phyloP scores from a whole-genome alignment of 2,888 invertebrate species.

The Megamerina dolium region DNA sequence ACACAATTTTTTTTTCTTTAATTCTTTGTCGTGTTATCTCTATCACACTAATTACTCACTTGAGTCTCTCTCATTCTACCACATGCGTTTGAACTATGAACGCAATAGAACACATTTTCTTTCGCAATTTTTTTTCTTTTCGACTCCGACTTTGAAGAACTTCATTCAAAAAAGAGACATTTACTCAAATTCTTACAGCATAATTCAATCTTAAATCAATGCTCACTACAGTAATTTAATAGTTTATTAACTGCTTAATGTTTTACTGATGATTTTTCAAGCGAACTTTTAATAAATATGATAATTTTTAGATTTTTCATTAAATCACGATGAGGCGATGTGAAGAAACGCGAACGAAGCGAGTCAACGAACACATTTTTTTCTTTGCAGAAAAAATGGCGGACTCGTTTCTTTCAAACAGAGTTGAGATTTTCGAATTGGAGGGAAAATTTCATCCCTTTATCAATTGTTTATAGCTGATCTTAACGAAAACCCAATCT shows the following conservation, averaged over 20 bases:
- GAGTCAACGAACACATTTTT: conserved; percentile 17
- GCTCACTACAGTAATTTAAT: conserved; percentile 4
- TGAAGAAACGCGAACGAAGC: conserved; percentile 23
- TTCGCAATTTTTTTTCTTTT: conserved; percentile 16
- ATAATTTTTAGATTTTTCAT: conserved; percentile 17
- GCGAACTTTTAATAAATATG: conserved; percentile 11
- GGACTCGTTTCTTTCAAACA: conserved; percentile 10
- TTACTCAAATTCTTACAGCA: no score
- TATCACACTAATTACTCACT: conserved; percentile 10
- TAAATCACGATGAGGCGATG: conserved; percentile 21
- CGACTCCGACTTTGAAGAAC: no score
- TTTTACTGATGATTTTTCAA: conserved; percentile 15
- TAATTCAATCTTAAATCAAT: no score
- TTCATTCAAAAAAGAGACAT: no score
- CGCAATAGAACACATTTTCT: conserved; percentile 16
- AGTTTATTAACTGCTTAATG: background rate
- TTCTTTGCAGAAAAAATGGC: conserved; percentile 20
- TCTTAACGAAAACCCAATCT: no score
- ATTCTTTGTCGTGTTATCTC: conserved; percentile 20
- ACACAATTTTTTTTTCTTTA: conserved; percentile 13
- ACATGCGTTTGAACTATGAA: no score
- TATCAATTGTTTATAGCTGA: no score
- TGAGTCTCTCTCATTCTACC: conserved; percentile 11
- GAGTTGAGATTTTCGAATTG: conserved; percentile 10
- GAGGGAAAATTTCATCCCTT: no score